Base-by-base conservation (phyloP, 2,113 vertebrate species). In the Eulemur macaco region DNA sequence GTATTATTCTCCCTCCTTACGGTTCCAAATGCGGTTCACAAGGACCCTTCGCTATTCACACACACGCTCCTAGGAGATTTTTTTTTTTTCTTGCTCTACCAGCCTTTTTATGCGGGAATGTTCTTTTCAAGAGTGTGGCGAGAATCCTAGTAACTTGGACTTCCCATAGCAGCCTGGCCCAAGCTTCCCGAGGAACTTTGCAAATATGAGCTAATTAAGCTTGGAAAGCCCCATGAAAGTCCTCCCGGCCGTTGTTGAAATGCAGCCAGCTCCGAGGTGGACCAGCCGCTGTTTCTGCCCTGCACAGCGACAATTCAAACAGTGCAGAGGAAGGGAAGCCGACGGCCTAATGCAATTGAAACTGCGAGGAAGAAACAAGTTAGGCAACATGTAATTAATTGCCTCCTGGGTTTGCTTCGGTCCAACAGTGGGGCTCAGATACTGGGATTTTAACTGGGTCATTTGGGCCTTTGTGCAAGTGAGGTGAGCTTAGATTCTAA, bases 211-310 rank as follows among this genome's bases (percentile, higher is more conserved):
- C 95, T 88, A 87, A 97, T 95, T 81, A 91, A 90, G 84, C 81
- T 95, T 95, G 97, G 87, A 94, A 96, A 93, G 82, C 77, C 96
- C 96, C 90, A 7, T 1, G 71, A 80, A 71, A 94, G 83, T 50
- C 73, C 85, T 86, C 50, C 21, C 13, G 29, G 85, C 73, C 5
- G 1, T 29, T 34, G 39, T 0, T 86, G 97, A 91, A 78, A 80
- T 5, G 63, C 39, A 6, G 97, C 95, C 96, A 96, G 95, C 83
- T 66, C 93, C 23, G 95, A 96, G 96, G 92, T 74, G 68, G 82
- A 96, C 64, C 63, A 17, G 94, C 92, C 1, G 6, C 92, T 74
- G 60, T 78, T 50, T 80, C 20, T 66, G 56, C 83, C 86, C 50
- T 23, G 37, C 25, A 81, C 91, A 39, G 92, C 56, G n/a, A 69